phyloP scores from a whole-genome alignment of 92 coral and sea anemone genomes.

The Epizoanthus rinbou region DNA sequence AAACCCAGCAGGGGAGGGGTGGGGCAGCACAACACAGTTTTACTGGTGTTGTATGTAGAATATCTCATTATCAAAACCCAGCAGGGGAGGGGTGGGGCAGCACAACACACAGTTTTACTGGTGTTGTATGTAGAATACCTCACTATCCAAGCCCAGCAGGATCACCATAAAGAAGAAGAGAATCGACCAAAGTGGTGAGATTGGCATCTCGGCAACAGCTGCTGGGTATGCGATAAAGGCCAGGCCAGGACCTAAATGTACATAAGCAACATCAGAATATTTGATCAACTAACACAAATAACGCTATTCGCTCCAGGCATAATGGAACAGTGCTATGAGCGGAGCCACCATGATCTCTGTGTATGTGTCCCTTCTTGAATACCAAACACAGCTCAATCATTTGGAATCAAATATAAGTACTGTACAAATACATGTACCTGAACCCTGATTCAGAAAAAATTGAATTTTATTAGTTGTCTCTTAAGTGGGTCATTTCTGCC shows the following conservation, averaged over 20 bases:
- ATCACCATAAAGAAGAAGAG: slow-evolving; percentile 98
- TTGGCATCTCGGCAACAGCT: slow-evolving; percentile 96
- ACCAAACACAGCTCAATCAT: no score
- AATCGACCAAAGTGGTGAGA: slow-evolving; percentile 98
- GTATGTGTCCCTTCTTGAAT: not conserved
- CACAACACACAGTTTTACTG: slow-evolving; percentile 44
- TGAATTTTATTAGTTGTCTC: not conserved
- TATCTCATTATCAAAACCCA: not conserved
- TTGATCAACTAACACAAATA: slow-evolving; percentile 29
- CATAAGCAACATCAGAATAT: slow-evolving; percentile 45
- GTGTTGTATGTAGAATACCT: slow-evolving; percentile 65
- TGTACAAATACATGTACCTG: not conserved
- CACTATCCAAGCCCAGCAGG: slow-evolving; percentile 97
- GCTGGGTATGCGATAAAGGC: slow-evolving; percentile 99
- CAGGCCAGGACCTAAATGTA: slow-evolving; percentile 96
- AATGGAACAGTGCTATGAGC: slow-evolving; percentile 16
- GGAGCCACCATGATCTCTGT: not conserved
- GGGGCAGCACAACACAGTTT: slow-evolving; percentile 37
- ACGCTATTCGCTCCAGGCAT: not conserved
- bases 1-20: slow-evolving; percentile 9
- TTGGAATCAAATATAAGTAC: no score
- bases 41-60: slow-evolving; percentile 30
- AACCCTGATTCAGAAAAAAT: not conserved
- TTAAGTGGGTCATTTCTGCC: slow-evolving; percentile 26
- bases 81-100: slow-evolving; percentile 8